Evolutionary conservation across 2,797 vertebrate genomes (phyloP).

Genomic region (Hippocampus kuda): DNA sequence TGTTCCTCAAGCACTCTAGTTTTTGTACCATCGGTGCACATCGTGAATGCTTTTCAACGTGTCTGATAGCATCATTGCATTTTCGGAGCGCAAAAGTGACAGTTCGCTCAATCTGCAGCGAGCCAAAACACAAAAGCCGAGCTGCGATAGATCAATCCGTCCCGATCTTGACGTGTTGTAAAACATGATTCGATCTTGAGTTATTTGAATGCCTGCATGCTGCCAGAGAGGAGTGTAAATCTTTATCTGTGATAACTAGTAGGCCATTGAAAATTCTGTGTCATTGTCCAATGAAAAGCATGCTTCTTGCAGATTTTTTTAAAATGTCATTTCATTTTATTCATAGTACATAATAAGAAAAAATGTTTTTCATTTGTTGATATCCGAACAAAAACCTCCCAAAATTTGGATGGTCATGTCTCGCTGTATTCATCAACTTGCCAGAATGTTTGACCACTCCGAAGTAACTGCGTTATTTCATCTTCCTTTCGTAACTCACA

Average conservation of each 20-base stretch:
- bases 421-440: too few species aligned
- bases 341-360: background rate
- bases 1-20: background rate
- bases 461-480: background rate
- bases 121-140: background rate
- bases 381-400: too few species aligned
- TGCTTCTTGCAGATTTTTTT: background rate
- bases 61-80: background rate
- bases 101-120: background rate
- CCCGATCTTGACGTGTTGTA: background rate
- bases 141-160: background rate
- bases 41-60: background rate
- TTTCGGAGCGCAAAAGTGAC: background rate
- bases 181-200: background rate
- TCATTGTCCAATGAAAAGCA: background rate
- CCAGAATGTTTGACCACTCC: background rate
- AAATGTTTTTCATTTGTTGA: background rate
- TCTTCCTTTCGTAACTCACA: background rate
- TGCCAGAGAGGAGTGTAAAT: background rate
- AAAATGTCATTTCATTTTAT: too few species aligned
- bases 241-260: background rate
- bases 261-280: background rate
- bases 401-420: too few species aligned
- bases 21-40: background rate
- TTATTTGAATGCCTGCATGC: background rate